A percentile compares a stretch with the other conserved stretches of the same genome.
Conservation (phyloP, 2,797 vertebrate species). For the Bryconaethiops microstoma region DNA sequence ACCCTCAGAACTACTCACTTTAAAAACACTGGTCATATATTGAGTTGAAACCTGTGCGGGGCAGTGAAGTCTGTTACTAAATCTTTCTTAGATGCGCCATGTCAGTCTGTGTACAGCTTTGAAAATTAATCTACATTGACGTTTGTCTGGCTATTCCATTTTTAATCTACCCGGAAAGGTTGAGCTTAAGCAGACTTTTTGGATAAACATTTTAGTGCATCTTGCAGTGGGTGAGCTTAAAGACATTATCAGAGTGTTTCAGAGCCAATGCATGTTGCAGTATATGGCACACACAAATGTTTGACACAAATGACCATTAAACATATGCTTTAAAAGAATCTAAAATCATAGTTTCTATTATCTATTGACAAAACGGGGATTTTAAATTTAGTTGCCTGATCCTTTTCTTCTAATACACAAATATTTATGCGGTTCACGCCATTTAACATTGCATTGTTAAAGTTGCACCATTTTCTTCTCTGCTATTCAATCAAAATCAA, state of each 20-base stretch:
- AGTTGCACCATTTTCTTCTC: no score
- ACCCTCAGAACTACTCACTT: neutral
- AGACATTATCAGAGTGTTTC: neutral
- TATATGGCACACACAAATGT: neutral
- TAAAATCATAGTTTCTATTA: no score
- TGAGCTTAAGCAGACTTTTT: slow-evolving; percentile 5
- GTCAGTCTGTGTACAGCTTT: neutral
- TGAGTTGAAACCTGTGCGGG: neutral
- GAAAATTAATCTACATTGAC: slow-evolving; percentile 18
- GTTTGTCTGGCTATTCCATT: slow-evolving; percentile 7
- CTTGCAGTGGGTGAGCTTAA: neutral
- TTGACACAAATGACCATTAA: neutral
- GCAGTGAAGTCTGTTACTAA: neutral
- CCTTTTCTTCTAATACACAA: no score
- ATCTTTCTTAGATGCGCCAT: neutral
- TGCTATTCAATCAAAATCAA: no score
- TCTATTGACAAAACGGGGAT: no score
- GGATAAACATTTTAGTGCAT: slow-evolving; percentile 6
- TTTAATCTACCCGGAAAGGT: slow-evolving; percentile 1
- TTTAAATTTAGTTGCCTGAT: no score
- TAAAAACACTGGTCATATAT: no score
- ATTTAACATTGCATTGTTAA: no score
- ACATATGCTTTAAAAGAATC: no score
- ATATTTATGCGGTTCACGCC: no score
- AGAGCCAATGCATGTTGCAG: neutral